phyloP scores from a whole-genome alignment of 2,113 vertebrate species.

The Callaeas wilsoni region DNA sequence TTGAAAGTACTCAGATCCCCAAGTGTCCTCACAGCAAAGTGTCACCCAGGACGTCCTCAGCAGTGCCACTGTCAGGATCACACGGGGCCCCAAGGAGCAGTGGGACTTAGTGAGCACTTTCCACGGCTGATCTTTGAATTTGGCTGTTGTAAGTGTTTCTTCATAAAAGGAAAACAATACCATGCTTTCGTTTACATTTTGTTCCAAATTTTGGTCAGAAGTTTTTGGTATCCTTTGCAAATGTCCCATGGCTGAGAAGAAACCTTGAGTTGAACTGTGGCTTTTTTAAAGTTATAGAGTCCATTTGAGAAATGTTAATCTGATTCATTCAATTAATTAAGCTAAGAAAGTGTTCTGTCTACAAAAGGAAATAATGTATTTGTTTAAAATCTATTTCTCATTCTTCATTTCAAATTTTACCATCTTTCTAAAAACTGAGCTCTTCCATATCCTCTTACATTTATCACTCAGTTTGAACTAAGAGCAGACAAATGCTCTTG shows the following conservation, averaged over 20 bases:
- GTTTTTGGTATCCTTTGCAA: neutral
- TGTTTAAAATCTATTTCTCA: neutral
- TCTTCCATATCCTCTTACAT: neutral
- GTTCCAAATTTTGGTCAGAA: neutral
- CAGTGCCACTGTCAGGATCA: neutral
- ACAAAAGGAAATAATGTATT: neutral
- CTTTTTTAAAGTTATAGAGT: neutral
- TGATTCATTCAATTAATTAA: neutral
- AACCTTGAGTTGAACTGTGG: neutral
- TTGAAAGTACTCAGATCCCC: neutral
- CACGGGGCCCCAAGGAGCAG: accelerated
- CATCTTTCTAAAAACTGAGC: neutral
- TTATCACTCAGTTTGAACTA: neutral
- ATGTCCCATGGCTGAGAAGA: neutral
- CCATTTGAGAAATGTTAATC: neutral
- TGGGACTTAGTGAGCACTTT: neutral
- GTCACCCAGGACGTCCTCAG: neutral
- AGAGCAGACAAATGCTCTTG: neutral
- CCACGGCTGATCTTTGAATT: neutral
- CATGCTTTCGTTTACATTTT: neutral
- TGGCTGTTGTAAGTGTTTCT: neutral
- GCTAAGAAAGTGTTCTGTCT: neutral
- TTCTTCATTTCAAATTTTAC: neutral
- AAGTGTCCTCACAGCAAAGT: neutral
- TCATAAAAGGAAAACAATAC: neutral